Base-by-base conservation (phyloP, 1,140 invertebrate species). In the Drosophila aff. region DNA sequence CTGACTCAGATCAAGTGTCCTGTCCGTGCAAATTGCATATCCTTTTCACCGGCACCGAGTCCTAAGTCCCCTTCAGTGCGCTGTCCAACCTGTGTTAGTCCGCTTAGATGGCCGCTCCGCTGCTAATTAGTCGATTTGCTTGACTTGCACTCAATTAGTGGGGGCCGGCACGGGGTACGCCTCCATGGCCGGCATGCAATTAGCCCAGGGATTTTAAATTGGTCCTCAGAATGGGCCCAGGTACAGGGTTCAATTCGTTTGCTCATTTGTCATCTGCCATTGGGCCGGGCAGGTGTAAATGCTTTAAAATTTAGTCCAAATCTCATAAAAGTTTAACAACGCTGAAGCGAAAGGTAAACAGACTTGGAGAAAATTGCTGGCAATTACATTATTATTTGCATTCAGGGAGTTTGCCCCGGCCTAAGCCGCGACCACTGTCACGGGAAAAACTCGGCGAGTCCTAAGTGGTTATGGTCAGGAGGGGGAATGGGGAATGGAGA, bases 351-450 rank as follows among this genome's bases (percentile, higher is more conserved):
- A 69, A 76, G 53, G 61, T 66, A 68, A 79, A 61, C 66, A 57
- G 59, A 47, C 58, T 66, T 49, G 58, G 26, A 33, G 28, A 63
- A 87, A 81, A 77, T 83, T 69, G 80, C 55, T 68, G 58, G 80
- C 80, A 89, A 81, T 87, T 89, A 83, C 83, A 89, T 83, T 87
- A 81, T 80, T 83, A 87, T 87, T 87, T 78, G 81, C 74, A 89
- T 78, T 87, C 55, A 33, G 80, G 84, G 83, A 89, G 73, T 89
- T 74, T 41, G 43, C 38, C 28, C n/a, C 16, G n/a, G 11, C 50
- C 68, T 33, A 61, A 66, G 41, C 49, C 68, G 46, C 16, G 60
- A 64, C 61, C 57, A 46, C 60, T 71, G 67, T 69, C 43, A 26
- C 43, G 10, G 41, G 31, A 81, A 69, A 40, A 77, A 44, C 68